A percentile compares a stretch with the other conserved stretches of the same genome.
These are phyloP conservation scores for Solen grandis DNA, from an alignment of 1,140 invertebrate species.

Conservation along the genomic window DNA sequence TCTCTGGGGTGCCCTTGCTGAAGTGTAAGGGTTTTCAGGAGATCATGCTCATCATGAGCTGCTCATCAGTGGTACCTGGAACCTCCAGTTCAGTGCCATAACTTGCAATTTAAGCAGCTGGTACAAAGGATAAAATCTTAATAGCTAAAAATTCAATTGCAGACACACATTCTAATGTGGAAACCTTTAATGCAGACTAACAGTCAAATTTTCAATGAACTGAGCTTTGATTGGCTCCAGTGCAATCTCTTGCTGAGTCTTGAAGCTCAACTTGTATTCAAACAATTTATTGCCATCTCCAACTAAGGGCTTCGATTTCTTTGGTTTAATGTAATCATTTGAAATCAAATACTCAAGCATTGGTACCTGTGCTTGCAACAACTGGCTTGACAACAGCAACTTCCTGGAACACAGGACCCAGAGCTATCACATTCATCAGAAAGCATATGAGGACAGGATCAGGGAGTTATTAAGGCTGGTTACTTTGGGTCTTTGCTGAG, in stretches of 20 bases:
- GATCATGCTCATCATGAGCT: not conserved
- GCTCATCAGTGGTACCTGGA: not conserved
- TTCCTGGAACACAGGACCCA: slow-evolving; percentile 40
- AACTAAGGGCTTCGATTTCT: not conserved
- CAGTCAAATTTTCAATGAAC: slow-evolving; percentile 28
- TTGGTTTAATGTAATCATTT: not conserved
- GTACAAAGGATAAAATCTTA: not conserved
- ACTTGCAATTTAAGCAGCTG: not conserved
- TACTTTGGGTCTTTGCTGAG: slow-evolving; percentile 14
- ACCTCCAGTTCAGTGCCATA: slow-evolving; percentile 9
- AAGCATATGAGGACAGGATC: slow-evolving; percentile 13
- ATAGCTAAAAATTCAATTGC: slow-evolving; percentile 9
- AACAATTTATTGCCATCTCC: slow-evolving; percentile 11
- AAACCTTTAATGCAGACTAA: slow-evolving; percentile 5
- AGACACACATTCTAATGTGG: slow-evolving; percentile 19
- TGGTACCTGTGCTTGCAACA: not conserved
- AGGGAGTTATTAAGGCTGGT: slow-evolving; percentile 30
- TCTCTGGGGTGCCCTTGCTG: slow-evolving; percentile 28
- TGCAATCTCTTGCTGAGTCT: not conserved
- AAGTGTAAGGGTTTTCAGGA: slow-evolving; percentile 12
- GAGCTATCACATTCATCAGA: slow-evolving; percentile 30
- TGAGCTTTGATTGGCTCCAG: not conserved
- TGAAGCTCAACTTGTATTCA: slow-evolving; percentile 19
- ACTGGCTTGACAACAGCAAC: slow-evolving; percentile 22
- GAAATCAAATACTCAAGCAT: slow-evolving; percentile 10